Evolutionary conservation across 2,113 vertebrate genomes (phyloP), one percentile per base, ranked within the genome.

Genomic region (Mola mola): DNA sequence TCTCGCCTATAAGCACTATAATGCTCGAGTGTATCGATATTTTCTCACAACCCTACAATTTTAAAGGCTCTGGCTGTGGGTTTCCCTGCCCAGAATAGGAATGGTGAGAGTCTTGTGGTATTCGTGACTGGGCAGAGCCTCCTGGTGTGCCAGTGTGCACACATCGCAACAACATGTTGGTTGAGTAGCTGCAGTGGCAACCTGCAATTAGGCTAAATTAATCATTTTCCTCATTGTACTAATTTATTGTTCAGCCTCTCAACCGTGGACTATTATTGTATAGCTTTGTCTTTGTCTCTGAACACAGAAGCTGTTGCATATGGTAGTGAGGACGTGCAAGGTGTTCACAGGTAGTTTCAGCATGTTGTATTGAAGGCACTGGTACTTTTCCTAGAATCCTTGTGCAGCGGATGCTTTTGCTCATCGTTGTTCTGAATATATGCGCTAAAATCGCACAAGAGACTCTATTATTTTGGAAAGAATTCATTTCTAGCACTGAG

Each of bases 141-240:
- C 46, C 52, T 51, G 71, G 38, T 57, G 60, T 50, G 60, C 68
- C 51, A 52, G 46, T 68, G 52, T 37, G 42, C 51, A 40, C 66
- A 72, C 43, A 50, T 65, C 28, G 21, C 73, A 76, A 82, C 81
- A 70, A 61, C 80, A 67, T 80, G 76, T 79, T 83, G 78, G 70
- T 67, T 8, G 51, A 58, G 34, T 58, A 79, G 66, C 58, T 37
- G 60, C 53, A 33, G 53, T 66, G 68, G 67, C 61, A 85, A 67
- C 80, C 75, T 73, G 5, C 75, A 83, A 88, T 89, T 88, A 88
- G 69, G 5, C 56, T 59, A 70, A 84, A 67, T 87, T 75, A 85
- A 67, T 80, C 48, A 64, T 85, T 88, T 85, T 86, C 38, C 34
- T 70, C 56, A 72, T 71, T 84, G 43, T 69, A 59, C 83, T 83